Base-by-base conservation (phyloP, 2,888 invertebrate genomes). In the Sturmia bella region DNA sequence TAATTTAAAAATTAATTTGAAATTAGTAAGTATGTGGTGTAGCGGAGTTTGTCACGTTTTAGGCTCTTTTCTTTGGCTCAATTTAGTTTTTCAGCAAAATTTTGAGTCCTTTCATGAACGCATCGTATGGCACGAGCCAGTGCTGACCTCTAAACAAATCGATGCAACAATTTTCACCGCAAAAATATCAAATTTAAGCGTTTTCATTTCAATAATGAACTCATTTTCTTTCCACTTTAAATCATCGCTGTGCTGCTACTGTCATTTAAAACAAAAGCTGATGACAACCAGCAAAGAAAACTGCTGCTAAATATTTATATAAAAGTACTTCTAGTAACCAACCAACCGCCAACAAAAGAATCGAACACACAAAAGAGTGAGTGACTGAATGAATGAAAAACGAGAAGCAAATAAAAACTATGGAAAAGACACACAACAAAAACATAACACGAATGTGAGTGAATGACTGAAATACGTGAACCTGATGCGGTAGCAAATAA, bases 401-500 rank as follows among this genome's bases (percentile, higher is more conserved):
- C n/a, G 50, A 21, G 27, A 32, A 59, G 24, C 27, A n/a, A 57
- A 17, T n/a, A 15, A 45, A 37, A 52, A 19, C 37, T 19, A 70
- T 43, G 24, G 37, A 56, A 59, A 66, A 66, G 32, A n/a, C n/a
- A n/a, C n/a, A n/a, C 3, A 32, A 32, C 3, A 3, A 32, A 32
- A 32, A 32, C n/a, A n/a, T n/a, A n/a, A n/a, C n/a, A 32, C 27
- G 27, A 32, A 32, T 32, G 32, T n/a, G 45, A 73, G 63, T 50
- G 45, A 75, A 52, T 75, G 17, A 3, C 63, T n/a, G 37, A 64
- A 75, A 74, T 52, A 52, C 43, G 39, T 56, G 56, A 69, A 72
- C 64, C 59, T 70, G 66, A 68, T 72, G 68, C 37, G 66, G 76
- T 81, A 66, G 57, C 61, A 68, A 72, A 68, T 61, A 41, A 52